Evolutionary conservation across 2,113 vertebrate genomes (phyloP).

Genomic region (Hydropotes inermis): DNA sequence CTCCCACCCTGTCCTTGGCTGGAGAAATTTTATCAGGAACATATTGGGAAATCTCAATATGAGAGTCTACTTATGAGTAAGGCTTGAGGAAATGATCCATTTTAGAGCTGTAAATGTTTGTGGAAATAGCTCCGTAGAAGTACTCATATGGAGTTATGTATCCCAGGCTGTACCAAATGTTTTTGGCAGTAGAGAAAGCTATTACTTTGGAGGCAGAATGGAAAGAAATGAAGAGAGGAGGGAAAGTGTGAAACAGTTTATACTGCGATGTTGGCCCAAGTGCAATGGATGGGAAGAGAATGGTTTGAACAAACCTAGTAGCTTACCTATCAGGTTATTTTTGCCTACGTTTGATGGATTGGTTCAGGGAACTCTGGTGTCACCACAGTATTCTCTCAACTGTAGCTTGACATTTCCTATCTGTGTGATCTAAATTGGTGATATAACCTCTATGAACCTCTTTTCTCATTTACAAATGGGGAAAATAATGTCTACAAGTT

Average conservation of each 20-base stretch:
- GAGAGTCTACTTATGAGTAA: conserved; percentile 37
- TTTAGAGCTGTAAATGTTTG: conserved; percentile 50
- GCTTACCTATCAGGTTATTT: not conserved
- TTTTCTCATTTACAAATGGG: not conserved
- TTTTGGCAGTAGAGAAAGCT: not conserved
- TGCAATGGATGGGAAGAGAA: not conserved
- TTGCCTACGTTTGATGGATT: conserved; percentile 28
- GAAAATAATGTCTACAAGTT: not conserved
- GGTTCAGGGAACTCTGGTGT: not conserved
- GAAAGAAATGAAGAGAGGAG: not conserved
- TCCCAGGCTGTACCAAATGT: not conserved
- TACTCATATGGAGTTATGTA: conserved; percentile 9
- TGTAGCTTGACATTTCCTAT: not conserved
- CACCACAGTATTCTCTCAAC: not conserved
- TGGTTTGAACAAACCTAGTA: not conserved
- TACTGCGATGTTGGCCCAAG: not conserved
- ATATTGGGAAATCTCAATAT: conserved; percentile 22
- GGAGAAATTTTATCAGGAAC: conserved; percentile 7
- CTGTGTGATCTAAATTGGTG: not conserved
- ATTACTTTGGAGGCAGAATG: not conserved
- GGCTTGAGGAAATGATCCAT: conserved; percentile 42
- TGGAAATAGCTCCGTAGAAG: conserved; percentile 45
- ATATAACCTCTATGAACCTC: not conserved
- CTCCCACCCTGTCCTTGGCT: conserved; percentile 11
- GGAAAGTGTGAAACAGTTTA: not conserved